A percentile compares a stretch with the other conserved stretches of the same genome.
Conservation (phyloP, 2,113 vertebrate genomes). For the Stercorarius parasiticus region DNA sequence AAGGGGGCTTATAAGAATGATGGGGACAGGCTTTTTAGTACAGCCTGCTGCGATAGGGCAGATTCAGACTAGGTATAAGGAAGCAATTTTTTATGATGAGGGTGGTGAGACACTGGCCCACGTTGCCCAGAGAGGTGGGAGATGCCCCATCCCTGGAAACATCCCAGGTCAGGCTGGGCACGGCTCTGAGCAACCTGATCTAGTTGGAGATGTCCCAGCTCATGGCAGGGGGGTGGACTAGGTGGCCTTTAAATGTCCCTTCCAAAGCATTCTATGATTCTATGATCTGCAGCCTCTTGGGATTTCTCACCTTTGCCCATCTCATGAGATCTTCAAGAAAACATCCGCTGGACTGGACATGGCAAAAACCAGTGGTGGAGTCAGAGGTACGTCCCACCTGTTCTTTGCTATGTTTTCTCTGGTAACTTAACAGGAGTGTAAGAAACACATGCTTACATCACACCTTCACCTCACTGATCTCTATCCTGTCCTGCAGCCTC, state of each 20-base stretch:
- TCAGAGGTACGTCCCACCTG: background rate
- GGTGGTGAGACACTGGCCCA: fast-evolving
- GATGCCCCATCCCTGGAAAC: no score
- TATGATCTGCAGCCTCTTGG: background rate
- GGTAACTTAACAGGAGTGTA: fast-evolving
- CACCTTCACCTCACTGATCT: background rate
- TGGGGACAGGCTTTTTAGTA: background rate
- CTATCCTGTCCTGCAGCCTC: background rate
- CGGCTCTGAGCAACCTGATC: background rate
- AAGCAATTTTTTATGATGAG: background rate
- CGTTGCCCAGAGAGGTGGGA: no score
- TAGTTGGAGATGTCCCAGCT: no score
- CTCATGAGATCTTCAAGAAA: background rate
- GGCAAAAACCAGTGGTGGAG: background rate
- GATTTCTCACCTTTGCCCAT: background rate
- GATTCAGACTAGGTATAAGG: background rate
- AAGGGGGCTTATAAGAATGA: background rate
- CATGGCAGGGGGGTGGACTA: fast-evolving
- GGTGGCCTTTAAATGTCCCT: background rate
- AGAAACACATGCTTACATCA: fast-evolving
- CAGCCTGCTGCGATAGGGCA: background rate
- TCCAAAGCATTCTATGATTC: background rate
- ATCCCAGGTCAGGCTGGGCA: background rate
- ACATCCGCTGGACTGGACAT: background rate
- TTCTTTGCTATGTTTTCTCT: background rate